Conservation (phyloP, 2,797 vertebrate species). For the Cyclura pinguis region DNA sequence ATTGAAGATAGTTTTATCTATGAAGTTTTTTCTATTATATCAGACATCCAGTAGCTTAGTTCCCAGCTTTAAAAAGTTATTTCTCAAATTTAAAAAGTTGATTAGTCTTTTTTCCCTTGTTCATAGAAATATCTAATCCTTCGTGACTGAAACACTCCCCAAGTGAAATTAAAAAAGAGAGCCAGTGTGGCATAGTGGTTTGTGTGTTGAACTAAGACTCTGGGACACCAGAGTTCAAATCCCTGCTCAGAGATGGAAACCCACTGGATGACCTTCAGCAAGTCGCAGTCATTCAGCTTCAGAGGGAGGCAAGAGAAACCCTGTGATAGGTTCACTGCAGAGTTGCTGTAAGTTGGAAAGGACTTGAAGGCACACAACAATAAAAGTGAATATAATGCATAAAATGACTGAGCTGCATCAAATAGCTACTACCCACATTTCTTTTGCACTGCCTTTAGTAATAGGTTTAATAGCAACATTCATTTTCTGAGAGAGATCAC, state of each 20-base stretch:
- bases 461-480: neutral
- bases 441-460: constrained; percentile 21
- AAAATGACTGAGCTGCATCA: neutral
- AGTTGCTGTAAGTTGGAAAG: too few species aligned
- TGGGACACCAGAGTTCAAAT: too few species aligned
- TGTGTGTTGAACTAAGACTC: too few species aligned
- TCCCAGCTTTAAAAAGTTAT: neutral
- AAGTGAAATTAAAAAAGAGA: neutral
- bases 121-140: neutral
- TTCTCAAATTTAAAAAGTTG: neutral
- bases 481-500: constrained; percentile 6
- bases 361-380: neutral
- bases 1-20: neutral
- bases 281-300: too few species aligned
- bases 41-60: neutral
- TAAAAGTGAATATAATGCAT: neutral
- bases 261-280: too few species aligned
- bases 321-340: too few species aligned
- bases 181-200: too few species aligned
- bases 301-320: too few species aligned
- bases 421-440: constrained; percentile 22
- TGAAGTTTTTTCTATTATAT: constrained; percentile 20
- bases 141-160: neutral
- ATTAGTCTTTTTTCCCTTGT: neutral
- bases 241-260: too few species aligned